A percentile compares a stretch with the other conserved stretches of the same genome.
Evolutionary conservation across 2,113 vertebrate species (phyloP).

Genomic region (Ophthalmolycus amberensis): DNA sequence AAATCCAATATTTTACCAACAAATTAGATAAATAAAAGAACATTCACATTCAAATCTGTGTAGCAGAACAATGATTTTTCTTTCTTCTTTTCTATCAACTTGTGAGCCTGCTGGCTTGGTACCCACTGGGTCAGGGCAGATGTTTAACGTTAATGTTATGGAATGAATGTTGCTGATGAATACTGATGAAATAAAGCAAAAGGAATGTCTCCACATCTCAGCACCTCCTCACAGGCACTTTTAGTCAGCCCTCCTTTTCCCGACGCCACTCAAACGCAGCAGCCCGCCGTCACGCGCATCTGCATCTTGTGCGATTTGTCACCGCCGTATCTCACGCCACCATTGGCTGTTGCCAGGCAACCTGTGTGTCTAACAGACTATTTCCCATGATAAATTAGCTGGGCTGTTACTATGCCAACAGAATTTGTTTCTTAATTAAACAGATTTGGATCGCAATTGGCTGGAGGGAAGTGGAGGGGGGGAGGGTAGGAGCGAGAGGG

Average conservation of each 20-base stretch:
- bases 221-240: background rate
- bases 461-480: conserved; percentile 74
- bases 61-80: background rate
- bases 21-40: background rate
- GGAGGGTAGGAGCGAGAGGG: conserved; percentile 22
- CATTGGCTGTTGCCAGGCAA: conserved; percentile 96
- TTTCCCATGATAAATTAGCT: conserved; percentile 95
- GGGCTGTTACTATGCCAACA: conserved; percentile 96
- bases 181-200: background rate
- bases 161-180: background rate
- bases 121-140: background rate
- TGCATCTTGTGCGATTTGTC: conserved; percentile 88
- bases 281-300: conserved; percentile 83
- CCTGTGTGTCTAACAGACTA: conserved; percentile 89
- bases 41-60: background rate
- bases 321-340: conserved; percentile 80
- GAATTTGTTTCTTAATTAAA: conserved; percentile 98
- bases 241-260: conserved; percentile 66
- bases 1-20: background rate
- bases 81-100: background rate
- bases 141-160: background rate
- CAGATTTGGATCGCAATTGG: conserved; percentile 92
- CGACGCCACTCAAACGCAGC: conserved; percentile 80
- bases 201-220: conserved; percentile 6
- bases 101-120: background rate